phyloP scores from a whole-genome alignment of 2,113 vertebrate species.

The Phodopus roborovskii region DNA sequence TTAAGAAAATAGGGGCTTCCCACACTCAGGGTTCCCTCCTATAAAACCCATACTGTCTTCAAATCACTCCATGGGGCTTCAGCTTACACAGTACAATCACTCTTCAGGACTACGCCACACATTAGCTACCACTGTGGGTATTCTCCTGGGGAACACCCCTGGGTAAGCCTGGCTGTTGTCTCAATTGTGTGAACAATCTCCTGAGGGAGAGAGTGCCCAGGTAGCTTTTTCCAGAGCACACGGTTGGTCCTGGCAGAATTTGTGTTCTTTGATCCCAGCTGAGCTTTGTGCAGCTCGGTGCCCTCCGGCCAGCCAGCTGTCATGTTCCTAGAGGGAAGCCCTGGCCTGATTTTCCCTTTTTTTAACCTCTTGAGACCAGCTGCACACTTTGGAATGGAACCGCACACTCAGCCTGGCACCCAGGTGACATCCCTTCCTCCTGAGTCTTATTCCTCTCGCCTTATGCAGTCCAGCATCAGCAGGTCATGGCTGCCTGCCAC shows the following conservation, averaged over 20 bases:
- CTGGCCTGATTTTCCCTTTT: too few relatives aligned
- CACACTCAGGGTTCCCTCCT: not conserved
- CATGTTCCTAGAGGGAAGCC: not conserved
- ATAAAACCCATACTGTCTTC: not conserved
- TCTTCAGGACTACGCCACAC: not conserved
- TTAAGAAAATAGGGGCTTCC: not conserved
- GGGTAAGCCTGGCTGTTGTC: not conserved
- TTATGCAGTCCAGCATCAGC: not conserved
- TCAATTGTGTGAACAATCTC: not conserved
- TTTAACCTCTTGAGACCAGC: not conserved
- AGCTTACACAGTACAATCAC: not conserved
- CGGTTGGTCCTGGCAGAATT: not conserved
- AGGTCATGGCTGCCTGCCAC: too few relatives aligned
- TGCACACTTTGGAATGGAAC: not conserved
- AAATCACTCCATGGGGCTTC: not conserved
- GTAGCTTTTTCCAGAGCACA: not conserved
- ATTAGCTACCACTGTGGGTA: accelerated
- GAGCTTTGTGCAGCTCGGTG: not conserved
- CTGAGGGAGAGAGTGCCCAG: not conserved
- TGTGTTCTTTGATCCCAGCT: not conserved
- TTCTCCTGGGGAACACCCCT: not conserved
- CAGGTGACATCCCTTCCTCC: not conserved
- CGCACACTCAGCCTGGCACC: accelerated
- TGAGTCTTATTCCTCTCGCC: not conserved
- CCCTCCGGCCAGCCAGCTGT: not conserved